Evolutionary conservation across 2,113 vertebrate species (phyloP).

Genomic region (Gymnobelideus leadbeateri): DNA sequence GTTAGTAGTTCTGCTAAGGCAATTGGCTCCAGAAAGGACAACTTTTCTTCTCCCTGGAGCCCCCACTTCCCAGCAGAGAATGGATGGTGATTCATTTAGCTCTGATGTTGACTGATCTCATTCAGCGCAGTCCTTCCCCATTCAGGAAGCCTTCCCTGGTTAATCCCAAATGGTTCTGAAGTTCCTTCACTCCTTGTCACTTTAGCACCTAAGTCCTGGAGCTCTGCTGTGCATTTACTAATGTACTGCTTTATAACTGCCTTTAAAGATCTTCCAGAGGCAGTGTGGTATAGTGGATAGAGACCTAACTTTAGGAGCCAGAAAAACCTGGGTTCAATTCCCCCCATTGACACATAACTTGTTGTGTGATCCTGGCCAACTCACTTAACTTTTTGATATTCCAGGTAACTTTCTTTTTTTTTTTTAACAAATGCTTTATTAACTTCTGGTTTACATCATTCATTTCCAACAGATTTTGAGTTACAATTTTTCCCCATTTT

Average conservation of each 20-base stretch:
- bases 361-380: background rate
- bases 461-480: no score
- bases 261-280: background rate
- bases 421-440: no score
- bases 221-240: no score
- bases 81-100: background rate
- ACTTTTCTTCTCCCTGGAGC: background rate
- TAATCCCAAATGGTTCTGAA: background rate
- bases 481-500: no score
- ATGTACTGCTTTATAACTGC: background rate
- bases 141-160: background rate
- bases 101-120: background rate
- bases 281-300: background rate
- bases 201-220: background rate
- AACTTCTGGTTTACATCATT: no score
- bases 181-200: background rate
- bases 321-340: background rate
- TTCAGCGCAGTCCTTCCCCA: background rate
- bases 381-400: background rate
- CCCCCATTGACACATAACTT: background rate
- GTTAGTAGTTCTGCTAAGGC: background rate
- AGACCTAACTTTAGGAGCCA: background rate
- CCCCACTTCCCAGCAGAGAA: background rate
- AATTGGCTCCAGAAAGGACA: background rate
- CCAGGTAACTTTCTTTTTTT: no score